Percentiles rank a stretch among this genome's conserved stretches.
Conservation (phyloP, 2,113 vertebrate species). For the Limanda limanda region DNA sequence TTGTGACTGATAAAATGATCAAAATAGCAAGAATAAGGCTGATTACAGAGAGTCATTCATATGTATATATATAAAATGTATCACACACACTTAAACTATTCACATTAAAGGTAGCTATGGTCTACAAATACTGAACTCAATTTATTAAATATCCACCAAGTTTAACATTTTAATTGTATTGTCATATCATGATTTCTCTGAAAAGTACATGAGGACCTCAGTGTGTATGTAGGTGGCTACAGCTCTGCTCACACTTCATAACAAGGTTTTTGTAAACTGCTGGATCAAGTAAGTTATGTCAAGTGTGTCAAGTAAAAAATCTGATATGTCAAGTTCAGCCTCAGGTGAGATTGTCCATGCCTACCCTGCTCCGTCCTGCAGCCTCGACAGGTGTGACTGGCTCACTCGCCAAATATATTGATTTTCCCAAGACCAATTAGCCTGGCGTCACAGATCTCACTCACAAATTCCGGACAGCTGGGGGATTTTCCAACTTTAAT, state of each 20-base stretch:
- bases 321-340: slow-evolving; percentile 68
- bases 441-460: slow-evolving; percentile 78
- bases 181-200: too few relatives aligned
- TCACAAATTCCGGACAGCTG: slow-evolving; percentile 67
- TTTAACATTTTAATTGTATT: too few relatives aligned
- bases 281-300: slow-evolving; percentile 31
- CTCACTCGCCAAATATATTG: slow-evolving; percentile 71
- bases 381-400: slow-evolving; percentile 51
- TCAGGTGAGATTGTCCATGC: slow-evolving; percentile 63
- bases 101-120: too few relatives aligned
- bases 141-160: too few relatives aligned
- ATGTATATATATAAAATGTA: too few relatives aligned
- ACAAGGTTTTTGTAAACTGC: slow-evolving; percentile 16
- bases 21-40: too few relatives aligned
- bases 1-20: too few relatives aligned
- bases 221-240: neutral
- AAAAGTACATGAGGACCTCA: neutral
- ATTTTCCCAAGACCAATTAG: slow-evolving; percentile 79
- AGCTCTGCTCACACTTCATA: too few relatives aligned
- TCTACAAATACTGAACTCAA: too few relatives aligned
- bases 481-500: slow-evolving; percentile 78
- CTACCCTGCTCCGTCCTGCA: slow-evolving; percentile 25
- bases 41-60: too few relatives aligned
- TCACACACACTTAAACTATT: too few relatives aligned
- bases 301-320: slow-evolving; percentile 15